Evolutionary conservation across 1,140 invertebrate genomes (phyloP).

Genomic region (Drosophila obscura): DNA sequence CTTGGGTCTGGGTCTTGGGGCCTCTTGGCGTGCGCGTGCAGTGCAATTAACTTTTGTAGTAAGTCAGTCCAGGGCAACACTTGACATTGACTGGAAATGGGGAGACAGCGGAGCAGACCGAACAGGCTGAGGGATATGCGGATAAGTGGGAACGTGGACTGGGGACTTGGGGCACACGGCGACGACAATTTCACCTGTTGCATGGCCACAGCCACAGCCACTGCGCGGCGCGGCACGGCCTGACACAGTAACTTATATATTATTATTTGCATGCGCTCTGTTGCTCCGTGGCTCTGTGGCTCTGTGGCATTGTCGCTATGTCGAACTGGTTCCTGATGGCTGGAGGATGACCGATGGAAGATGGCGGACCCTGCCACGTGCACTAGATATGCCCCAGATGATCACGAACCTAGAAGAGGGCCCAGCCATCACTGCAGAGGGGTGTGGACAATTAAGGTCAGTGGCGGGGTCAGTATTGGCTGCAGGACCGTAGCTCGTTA

Average conservation of each 20-base stretch:
- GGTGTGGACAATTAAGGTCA: conserved; percentile 35
- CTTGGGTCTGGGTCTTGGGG: conserved; percentile 16
- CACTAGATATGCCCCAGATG: neutral
- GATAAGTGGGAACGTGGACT: conserved; percentile 14
- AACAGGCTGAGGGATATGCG: neutral
- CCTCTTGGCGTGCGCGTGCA: conserved; percentile 77
- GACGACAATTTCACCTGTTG: conserved; percentile 82
- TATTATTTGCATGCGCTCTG: conserved; percentile 64
- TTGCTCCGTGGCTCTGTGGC: no score
- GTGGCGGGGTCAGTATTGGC: conserved; percentile 5
- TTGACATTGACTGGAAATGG: conserved; percentile 71
- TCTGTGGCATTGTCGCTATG: no score
- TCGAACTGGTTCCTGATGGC: conserved; percentile 21
- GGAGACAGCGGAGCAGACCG: conserved; percentile 1
- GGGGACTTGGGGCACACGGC: conserved; percentile 45
- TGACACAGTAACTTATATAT: conserved; percentile 84
- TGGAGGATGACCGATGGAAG: neutral
- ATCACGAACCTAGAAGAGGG: neutral
- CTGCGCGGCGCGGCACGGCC: neutral
- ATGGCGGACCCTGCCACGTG: conserved; percentile 25
- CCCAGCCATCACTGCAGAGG: conserved; percentile 17
- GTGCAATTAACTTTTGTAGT: conserved; percentile 80
- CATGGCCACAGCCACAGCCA: conserved; percentile 8
- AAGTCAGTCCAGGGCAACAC: conserved; percentile 72
- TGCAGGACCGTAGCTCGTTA: no score